Evolutionary conservation across 2,888 invertebrate species (phyloP).

Genomic region (Lasioglossum calceatum): DNA sequence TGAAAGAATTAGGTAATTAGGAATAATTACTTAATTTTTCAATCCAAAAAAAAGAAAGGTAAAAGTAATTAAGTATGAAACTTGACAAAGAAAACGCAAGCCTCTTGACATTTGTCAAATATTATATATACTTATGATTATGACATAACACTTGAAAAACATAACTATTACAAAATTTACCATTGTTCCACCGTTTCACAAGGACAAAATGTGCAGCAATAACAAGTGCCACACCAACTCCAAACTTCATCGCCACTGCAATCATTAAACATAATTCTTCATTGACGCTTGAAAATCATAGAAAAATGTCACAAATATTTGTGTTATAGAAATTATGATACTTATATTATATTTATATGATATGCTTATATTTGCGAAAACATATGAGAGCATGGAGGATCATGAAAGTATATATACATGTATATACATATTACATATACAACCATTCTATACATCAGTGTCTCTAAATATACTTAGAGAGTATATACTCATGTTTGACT

Average conservation of each 20-base stretch:
- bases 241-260: constrained; percentile 95
- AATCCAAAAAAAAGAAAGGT: not conserved
- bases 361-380: constrained; percentile 11
- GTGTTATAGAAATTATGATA: constrained; percentile 45
- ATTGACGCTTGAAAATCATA: constrained; percentile 42
- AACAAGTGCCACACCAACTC: constrained; percentile 93
- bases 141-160: constrained; percentile 25
- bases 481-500: constrained; percentile 53
- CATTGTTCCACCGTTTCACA: constrained; percentile 91
- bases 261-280: constrained; percentile 83
- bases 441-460: constrained; percentile 4
- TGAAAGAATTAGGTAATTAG: not conserved
- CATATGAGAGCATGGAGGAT: constrained; percentile 76
- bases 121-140: constrained; percentile 4
- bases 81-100: too few species aligned
- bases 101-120: too few species aligned
- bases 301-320: constrained; percentile 26
- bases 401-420: constrained; percentile 18
- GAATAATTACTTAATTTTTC: not conserved
- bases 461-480: not conserved
- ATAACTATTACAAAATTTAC: constrained; percentile 85
- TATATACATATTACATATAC: not conserved
- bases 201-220: constrained; percentile 94
- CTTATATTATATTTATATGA: constrained; percentile 21
- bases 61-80: not conserved